Conservation (phyloP, 2,888 invertebrate genomes). For the Hirudinaria manillensis region DNA sequence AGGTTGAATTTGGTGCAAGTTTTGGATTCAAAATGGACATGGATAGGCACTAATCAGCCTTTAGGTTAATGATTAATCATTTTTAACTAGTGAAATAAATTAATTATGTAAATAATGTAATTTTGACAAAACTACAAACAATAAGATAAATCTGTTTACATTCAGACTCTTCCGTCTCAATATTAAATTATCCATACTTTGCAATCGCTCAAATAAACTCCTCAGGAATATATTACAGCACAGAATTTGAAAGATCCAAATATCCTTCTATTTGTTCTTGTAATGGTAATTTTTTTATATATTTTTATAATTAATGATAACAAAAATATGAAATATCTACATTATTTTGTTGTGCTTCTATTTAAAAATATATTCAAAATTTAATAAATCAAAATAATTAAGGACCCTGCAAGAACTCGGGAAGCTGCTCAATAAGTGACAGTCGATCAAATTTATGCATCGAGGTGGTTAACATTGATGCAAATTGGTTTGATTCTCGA, state of each 20-base stretch:
- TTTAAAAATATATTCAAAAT: no score
- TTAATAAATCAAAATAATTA: not conserved
- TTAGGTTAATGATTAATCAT: not conserved
- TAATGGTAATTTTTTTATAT: not conserved
- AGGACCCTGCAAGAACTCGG: not conserved
- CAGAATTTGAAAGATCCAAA: not conserved
- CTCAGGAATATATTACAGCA: not conserved
- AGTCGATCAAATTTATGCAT: not conserved
- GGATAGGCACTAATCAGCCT: not conserved
- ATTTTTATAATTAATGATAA: no score
- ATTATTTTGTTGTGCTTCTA: no score
- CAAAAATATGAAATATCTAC: no score
- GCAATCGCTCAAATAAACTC: not conserved
- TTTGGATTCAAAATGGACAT: not conserved
- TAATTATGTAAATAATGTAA: not conserved
- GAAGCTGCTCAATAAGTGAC: not conserved
- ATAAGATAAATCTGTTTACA: no score
- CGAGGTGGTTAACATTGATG: not conserved
- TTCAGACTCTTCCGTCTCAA: not conserved
- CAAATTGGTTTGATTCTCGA: not conserved
- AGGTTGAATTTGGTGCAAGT: not conserved
- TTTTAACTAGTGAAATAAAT: not conserved
- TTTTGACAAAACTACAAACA: no score
- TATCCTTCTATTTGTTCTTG: conserved; percentile 5
- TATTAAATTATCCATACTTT: conserved; percentile 7